Base-by-base conservation (phyloP, 2,888 invertebrate genomes). In the Listrodromus nycthemerus region DNA sequence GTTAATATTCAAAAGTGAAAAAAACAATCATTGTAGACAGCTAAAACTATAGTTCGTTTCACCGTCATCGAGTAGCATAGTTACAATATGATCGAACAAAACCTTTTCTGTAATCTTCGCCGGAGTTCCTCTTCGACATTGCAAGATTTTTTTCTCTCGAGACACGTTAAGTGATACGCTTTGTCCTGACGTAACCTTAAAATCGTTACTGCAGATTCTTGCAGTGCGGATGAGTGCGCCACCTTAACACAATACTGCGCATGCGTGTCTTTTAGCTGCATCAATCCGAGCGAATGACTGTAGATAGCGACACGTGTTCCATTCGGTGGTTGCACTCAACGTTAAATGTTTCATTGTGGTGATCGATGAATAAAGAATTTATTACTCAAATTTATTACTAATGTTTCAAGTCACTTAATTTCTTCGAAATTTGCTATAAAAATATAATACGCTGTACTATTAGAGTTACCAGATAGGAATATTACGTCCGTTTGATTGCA, bases 71-170 rank as follows among this genome's bases (percentile, higher is more conserved):
- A 77, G 76, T 82, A 85, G 77, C 81, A 63, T 85, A 85, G 80
- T 80, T 86, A 84, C 84, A 78, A 88, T 86, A 86, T 77, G 85
- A 86, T 80, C 89, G 86, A 91, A 90, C 87, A 87, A 89, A 92
- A 93, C 93, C 93, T 93, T 93, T 93, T 93, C 91, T 91, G 87
- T 92, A 90, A 86, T 92, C 91, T 84, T 91, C 91, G 27, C 85
- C 86, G 66, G 88, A 84, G 85, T 89, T 91, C 86, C 89, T 89
- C 87, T 89, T 90, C 84, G 91, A 91, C 91, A 91, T 91, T 85
- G 87, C 87, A 82, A 71, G 73, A 78, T 77, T 78, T 71, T 80
- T 86, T 55, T 69, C 48, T 52, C 67, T 78, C 78, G 66, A 48
- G 73, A 84, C 85, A 83, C 75, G 84, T 78, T 19, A 8, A 85